Percentiles rank a stretch among this genome's conserved stretches.
These are phyloP conservation scores for Diprion similis DNA, from an alignment of 1,140 invertebrate species.

Conservation along the genomic window DNA sequence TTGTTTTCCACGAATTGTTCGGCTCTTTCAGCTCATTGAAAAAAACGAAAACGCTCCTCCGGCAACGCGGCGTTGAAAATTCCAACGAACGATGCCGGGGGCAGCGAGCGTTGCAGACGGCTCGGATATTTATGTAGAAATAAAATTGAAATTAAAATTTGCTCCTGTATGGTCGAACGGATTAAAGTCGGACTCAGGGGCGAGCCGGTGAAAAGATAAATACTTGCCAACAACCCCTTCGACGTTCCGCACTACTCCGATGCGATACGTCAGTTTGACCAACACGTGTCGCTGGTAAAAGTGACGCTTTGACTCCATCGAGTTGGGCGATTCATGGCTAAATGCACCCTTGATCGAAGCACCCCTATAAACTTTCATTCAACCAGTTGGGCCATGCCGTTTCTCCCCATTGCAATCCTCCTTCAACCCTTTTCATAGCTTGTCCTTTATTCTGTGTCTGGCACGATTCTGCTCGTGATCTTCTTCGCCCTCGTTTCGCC, in stretches of 20 bases:
- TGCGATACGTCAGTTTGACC: background rate
- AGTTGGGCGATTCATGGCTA: background rate
- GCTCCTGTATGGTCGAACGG: background rate
- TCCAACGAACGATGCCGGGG: background rate
- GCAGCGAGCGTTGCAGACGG: background rate
- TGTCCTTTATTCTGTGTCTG: background rate
- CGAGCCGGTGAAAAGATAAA: background rate
- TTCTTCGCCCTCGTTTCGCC: background rate
- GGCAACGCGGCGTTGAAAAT: background rate
- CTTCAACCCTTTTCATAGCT: background rate
- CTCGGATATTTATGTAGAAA: background rate
- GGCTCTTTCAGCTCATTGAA: background rate
- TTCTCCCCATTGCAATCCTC: background rate
- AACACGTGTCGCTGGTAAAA: background rate
- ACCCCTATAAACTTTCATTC: background rate
- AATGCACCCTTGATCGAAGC: slow-evolving; percentile 4
- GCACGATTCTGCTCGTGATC: background rate
- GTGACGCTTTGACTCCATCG: background rate
- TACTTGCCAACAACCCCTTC: background rate
- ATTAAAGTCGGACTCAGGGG: background rate
- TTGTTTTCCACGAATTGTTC: slow-evolving; percentile 1
- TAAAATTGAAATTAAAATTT: background rate
- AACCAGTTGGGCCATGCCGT: too few species aligned
- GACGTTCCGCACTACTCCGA: background rate
- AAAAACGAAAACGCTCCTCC: background rate